Base-by-base conservation (phyloP, 1,140 invertebrate species). In the silkworm (Bombyx mori) region DNA sequence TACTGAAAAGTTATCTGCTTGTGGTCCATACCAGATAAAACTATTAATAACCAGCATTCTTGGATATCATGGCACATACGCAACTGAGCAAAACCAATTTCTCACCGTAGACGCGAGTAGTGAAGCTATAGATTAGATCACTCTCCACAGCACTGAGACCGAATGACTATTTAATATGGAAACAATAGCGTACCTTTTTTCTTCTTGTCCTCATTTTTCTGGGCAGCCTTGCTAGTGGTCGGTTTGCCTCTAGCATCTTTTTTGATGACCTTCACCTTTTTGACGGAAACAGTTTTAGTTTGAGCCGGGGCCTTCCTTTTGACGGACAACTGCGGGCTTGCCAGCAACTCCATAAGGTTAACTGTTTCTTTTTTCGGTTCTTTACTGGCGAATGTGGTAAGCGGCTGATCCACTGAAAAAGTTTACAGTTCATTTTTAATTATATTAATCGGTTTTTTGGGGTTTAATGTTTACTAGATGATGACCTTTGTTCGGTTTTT, bases 141-240 rank as follows among this genome's bases (percentile, higher is more conserved):
- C 12, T 7, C 22, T 51, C 10, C 6, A 51, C 50, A 35, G 18
- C 26, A 35, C 26, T 35, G 26, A 35, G 2, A 35, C 26, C 4
- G 26, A 35, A 35, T 35, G 26, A 35, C 26, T 5, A 9, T 35
- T 6, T 56, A 48, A 8, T 6, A 53, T 46, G 7, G 51, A 60
- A 66, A 22, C 50, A 0, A 59, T 73, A 61, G 69, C 81, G 71
- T 82, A 86, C 83, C 83, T 86, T 84, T 86, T 48, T 84, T 84
- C 58, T 86, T 86, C 69, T 79, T 84, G 62, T 80, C 78, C 0
- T 72, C 73, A 45, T 79, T 77, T 12, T 80, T 75, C 2, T 74
- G 71, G 46, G 79, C 81, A 9, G 68, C 52, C 60, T 82, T 82
- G 55, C 53, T 54, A 12, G 44, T 44, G 12, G 53, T 54, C 10